These are phyloP conservation scores for Coregonus sp. DNA, from an alignment of 2,797 vertebrate species.

Conservation along the genomic window DNA sequence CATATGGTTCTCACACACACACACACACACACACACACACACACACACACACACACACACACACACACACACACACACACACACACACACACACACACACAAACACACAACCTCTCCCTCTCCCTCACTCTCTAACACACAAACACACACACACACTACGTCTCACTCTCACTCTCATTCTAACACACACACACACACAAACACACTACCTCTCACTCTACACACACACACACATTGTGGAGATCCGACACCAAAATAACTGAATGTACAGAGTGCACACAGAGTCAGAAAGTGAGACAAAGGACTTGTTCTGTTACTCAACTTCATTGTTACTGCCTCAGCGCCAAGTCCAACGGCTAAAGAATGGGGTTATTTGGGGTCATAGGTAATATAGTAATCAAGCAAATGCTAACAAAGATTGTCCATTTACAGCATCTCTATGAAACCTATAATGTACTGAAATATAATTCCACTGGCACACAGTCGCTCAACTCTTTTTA, in stretches of 20 bases:
- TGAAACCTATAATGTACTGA: background rate
- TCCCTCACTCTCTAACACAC: slow-evolving; percentile 13
- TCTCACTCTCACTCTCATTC: background rate
- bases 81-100: slow-evolving; percentile 16
- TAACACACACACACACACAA: slow-evolving; percentile 4
- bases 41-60: slow-evolving; percentile 23
- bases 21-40: slow-evolving; percentile 61
- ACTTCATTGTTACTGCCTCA: background rate
- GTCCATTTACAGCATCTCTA: background rate
- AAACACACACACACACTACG: background rate
- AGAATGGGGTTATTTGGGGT: background rate
- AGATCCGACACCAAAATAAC: background rate
- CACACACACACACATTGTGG: no score
- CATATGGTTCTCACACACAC: slow-evolving; percentile 76
- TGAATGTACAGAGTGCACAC: background rate
- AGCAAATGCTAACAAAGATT: background rate
- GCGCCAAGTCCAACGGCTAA: background rate
- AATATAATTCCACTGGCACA: background rate
- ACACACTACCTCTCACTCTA: background rate
- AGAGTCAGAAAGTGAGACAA: background rate
- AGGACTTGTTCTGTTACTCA: background rate
- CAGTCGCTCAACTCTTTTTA: background rate
- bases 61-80: slow-evolving; percentile 29
- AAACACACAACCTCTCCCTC: slow-evolving; percentile 4
- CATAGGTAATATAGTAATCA: background rate